Evolutionary conservation across 2,797 vertebrate species (phyloP).

Genomic region (Stomatorhinus walkeri): DNA sequence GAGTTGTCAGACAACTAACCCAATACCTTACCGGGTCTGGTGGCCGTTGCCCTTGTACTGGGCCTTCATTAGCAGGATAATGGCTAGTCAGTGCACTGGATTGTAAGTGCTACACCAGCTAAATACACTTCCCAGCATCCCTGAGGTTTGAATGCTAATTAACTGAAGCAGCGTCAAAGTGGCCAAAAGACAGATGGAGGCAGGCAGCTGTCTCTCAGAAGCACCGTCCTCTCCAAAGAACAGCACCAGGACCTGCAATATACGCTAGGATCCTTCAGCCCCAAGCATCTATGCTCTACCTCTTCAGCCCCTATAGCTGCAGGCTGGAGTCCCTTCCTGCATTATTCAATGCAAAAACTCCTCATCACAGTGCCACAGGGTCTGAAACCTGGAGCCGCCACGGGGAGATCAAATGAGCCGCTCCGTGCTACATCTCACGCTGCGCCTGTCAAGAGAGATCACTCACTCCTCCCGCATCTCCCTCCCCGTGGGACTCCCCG

Average conservation of each 20-base stretch:
- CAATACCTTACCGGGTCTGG: neutral
- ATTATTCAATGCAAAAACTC: slow-evolving; percentile 15
- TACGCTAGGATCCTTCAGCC: neutral
- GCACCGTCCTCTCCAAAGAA: neutral
- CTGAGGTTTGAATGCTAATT: neutral
- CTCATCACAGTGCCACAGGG: neutral
- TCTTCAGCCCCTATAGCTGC: neutral
- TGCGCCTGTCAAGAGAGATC: neutral
- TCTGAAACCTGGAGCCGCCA: neutral
- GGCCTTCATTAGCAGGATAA: neutral
- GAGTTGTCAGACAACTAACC: neutral
- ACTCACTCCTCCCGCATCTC: neutral
- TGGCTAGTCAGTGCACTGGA: neutral
- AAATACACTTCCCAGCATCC: neutral
- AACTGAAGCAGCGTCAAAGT: neutral
- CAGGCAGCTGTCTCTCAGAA: neutral
- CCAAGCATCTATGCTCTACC: neutral
- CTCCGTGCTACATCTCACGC: slow-evolving; percentile 13
- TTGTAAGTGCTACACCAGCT: neutral
- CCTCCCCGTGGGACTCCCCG: slow-evolving; percentile 4
- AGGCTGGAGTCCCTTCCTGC: neutral
- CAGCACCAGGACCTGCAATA: neutral
- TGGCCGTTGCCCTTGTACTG: neutral
- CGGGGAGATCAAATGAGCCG: slow-evolving; percentile 15
- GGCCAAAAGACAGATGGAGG: neutral